Conservation (phyloP, 2,888 invertebrate species). For the Crematogaster levior region DNA sequence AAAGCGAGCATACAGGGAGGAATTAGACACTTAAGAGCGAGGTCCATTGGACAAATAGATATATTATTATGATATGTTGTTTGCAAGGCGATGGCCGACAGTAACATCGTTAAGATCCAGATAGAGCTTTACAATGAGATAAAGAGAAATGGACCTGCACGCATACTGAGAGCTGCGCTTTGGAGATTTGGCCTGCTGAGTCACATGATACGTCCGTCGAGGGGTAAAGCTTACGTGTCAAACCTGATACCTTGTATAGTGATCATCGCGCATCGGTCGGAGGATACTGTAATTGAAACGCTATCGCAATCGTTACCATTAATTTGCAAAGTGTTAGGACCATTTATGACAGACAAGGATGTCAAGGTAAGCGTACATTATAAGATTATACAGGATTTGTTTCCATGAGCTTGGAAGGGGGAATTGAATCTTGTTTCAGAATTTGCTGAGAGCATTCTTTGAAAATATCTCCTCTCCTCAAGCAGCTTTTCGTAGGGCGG, state of each 20-base stretch:
- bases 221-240: constrained; percentile 92
- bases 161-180: constrained; percentile 91
- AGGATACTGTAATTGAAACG: constrained; percentile 91
- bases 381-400: neutral
- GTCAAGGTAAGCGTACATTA: constrained; percentile 87
- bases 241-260: constrained; percentile 91
- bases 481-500: constrained; percentile 93
- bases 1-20: neutral
- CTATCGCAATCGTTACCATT: constrained; percentile 88
- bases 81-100: constrained; percentile 88
- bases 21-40: constrained; percentile 1
- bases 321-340: constrained; percentile 89
- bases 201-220: constrained; percentile 91
- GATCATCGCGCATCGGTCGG: constrained; percentile 90
- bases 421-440: constrained; percentile 80
- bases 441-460: constrained; percentile 88
- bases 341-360: constrained; percentile 91
- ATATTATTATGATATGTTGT: neutral
- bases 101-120: constrained; percentile 90
- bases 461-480: constrained; percentile 86
- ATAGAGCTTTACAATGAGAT: constrained; percentile 94
- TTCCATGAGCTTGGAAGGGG: neutral
- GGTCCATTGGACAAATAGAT: neutral
- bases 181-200: constrained; percentile 92
- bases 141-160: constrained; percentile 91